Percentiles rank a stretch among this genome's conserved stretches.
These are phyloP conservation scores for Drosophila yakuba DNA, from an alignment of 1,140 invertebrate species.

Conservation along the genomic window DNA sequence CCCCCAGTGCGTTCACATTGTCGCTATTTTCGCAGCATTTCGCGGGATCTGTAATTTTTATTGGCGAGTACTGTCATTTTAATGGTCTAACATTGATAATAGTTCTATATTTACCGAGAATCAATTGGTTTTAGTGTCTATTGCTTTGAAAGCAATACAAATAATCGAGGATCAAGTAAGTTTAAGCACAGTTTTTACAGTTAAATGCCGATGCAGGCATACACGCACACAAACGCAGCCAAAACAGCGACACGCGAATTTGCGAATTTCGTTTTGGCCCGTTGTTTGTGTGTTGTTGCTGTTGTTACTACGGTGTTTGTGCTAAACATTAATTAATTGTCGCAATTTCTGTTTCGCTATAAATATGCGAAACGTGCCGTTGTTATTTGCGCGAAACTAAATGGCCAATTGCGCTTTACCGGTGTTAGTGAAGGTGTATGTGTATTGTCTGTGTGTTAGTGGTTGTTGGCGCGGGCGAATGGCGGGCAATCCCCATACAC, in stretches of 20 bases:
- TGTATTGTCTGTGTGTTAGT: conserved; percentile 9
- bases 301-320: conserved; percentile 33
- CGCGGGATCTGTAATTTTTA: conserved; percentile 21
- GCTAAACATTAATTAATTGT: conserved; percentile 58
- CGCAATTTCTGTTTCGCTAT: conserved; percentile 36
- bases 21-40: conserved; percentile 28
- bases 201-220: conserved; percentile 25
- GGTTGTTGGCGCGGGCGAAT: conserved; percentile 66
- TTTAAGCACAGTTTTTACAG: conserved; percentile 11
- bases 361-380: conserved; percentile 41
- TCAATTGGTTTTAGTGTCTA: background rate
- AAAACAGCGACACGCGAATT: conserved; percentile 54
- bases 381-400: conserved; percentile 39
- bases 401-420: conserved; percentile 48
- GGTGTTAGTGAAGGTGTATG: conserved; percentile 35
- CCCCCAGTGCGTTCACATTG: conserved; percentile 16
- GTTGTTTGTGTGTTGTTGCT: conserved; percentile 8
- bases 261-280: conserved; percentile 58
- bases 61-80: conserved; percentile 19
- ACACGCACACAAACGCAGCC: conserved; percentile 13
- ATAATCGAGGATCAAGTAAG: conserved; percentile 45
- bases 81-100: conserved; percentile 12
- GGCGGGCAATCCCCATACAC: conserved; percentile 53
- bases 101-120: conserved; percentile 1
- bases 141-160: conserved; percentile 23